Conservation (phyloP, 2,888 invertebrate species). For the Spisula subtruncata region DNA sequence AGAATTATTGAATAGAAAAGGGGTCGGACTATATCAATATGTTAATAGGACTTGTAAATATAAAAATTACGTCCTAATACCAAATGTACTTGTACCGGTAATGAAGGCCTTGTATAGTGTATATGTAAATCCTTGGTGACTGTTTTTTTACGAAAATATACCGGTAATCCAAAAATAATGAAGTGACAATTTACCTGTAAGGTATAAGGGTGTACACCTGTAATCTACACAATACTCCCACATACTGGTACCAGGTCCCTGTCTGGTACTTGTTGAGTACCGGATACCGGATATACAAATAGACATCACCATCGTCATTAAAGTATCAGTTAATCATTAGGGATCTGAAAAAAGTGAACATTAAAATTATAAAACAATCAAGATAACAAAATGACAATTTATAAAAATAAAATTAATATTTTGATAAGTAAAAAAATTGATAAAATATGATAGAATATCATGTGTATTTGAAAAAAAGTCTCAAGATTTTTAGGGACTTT, state of each 20-base stretch:
- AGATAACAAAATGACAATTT: not conserved
- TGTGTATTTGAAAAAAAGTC: too few species aligned
- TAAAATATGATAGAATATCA: too few species aligned
- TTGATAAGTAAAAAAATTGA: not conserved
- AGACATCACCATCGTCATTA: not conserved
- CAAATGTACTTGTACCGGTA: not conserved
- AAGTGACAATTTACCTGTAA: not conserved
- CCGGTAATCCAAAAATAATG: not conserved
- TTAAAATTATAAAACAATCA: not conserved
- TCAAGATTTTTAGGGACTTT: too few species aligned
- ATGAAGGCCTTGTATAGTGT: not conserved
- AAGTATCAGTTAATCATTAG: not conserved
- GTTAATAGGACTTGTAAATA: not conserved
- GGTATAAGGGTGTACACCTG: not conserved
- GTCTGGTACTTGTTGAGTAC: not conserved
- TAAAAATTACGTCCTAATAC: not conserved
- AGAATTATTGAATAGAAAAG: not conserved
- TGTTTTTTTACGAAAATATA: too few species aligned
- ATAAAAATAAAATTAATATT: not conserved
- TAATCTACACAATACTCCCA: not conserved
- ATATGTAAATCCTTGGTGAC: not conserved
- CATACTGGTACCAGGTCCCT: not conserved
- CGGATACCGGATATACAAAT: not conserved
- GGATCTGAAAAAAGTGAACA: not conserved
- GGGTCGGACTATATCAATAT: not conserved